These are phyloP conservation scores for Todiramphus saurophagus DNA, from an alignment of 2,113 vertebrate species.

Conservation along the genomic window DNA sequence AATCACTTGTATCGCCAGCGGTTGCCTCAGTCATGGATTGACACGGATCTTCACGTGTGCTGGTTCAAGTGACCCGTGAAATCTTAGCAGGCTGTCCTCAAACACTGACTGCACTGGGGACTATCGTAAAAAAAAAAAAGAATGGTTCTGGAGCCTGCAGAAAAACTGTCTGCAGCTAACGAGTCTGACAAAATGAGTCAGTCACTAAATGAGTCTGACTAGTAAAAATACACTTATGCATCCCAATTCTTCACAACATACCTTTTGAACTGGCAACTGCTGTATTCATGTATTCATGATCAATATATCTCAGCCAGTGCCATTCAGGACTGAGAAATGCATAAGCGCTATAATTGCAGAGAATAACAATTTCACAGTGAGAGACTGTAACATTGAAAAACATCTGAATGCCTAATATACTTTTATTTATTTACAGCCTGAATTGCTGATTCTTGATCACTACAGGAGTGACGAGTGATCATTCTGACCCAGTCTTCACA, in stretches of 20 bases:
- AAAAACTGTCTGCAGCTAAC: not conserved
- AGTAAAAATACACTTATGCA: not conserved
- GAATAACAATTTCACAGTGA: not conserved
- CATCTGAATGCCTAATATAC: not conserved
- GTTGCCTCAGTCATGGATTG: not conserved
- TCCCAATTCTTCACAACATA: not conserved
- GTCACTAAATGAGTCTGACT: not conserved
- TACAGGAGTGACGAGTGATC: not conserved
- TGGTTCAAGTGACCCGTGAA: not conserved
- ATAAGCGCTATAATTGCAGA: not conserved
- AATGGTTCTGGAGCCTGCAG: not conserved
- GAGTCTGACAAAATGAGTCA: not conserved
- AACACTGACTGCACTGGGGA: not conserved
- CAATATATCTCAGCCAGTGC: fast-evolving
- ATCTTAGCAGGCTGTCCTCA: not conserved
- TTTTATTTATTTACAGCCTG: not conserved
- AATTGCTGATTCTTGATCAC: not conserved
- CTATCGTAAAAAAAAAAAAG: not conserved
- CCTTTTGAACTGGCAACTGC: not conserved
- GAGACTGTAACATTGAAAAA: not conserved
- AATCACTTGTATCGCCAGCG: not conserved
- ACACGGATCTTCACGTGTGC: not conserved
- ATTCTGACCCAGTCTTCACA: not conserved
- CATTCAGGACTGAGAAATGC: not conserved
- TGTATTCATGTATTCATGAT: not conserved